A percentile compares a stretch with the other conserved stretches of the same genome.
Conservation (phyloP, 2,113 vertebrate genomes). For the Odobenus rosmarus region DNA sequence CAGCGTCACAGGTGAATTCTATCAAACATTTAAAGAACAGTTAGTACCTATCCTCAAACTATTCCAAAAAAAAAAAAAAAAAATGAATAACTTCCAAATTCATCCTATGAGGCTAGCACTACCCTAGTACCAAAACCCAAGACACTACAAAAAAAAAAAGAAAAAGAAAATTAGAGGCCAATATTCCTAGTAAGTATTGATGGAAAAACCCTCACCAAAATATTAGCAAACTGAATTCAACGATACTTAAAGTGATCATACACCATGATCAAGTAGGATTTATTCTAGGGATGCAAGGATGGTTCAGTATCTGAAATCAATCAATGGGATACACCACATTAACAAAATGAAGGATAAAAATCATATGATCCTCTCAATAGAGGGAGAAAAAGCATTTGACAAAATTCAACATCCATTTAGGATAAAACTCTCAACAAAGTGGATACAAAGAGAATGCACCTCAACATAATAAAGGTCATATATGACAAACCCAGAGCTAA, state of each 20-base stretch:
- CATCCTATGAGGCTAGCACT: not conserved
- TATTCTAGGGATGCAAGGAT: not conserved
- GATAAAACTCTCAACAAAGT: not conserved
- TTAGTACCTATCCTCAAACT: not conserved
- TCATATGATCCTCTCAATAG: not conserved
- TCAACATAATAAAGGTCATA: not conserved
- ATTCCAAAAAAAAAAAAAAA: not conserved
- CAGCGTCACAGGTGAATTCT: not conserved
- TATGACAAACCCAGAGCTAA: not conserved
- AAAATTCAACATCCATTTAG: not conserved
- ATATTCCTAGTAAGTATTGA: not conserved
- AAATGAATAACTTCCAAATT: not conserved
- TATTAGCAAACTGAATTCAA: not conserved
- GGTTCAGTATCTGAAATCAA: not conserved
- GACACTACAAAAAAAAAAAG: not conserved
- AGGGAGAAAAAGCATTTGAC: not conserved
- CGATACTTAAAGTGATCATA: not conserved
- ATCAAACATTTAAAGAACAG: not conserved
- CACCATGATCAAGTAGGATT: not conserved
- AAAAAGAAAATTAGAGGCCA: not conserved
- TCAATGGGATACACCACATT: not conserved
- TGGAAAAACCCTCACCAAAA: not conserved
- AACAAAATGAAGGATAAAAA: not conserved
- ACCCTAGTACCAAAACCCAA: not conserved
- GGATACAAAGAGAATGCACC: not conserved